Base-by-base conservation (phyloP, 2,113 vertebrate species). In the Saccopteryx leptura region DNA sequence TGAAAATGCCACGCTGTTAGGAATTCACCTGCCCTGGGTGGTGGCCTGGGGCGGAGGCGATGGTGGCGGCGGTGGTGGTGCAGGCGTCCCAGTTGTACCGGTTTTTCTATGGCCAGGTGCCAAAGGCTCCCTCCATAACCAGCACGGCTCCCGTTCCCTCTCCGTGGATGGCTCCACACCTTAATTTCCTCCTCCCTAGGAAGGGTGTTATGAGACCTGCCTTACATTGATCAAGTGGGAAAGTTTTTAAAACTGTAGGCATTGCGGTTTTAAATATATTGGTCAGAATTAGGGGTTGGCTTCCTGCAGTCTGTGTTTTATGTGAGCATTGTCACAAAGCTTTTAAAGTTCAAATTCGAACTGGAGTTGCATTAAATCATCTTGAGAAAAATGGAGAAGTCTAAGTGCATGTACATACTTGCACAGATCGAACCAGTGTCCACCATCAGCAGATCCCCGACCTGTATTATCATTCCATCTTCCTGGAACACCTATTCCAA, bases 281-380 rank as follows among this genome's bases (percentile, higher is more conserved):
- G 48, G 28, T 75, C 87, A 91, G 82, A 68, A 79, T 92, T 85
- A 83, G 17, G 33, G 24, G 24, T 63, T 54, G n/a, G 28, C 58
- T 78, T 82, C 80, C 26, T 82, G 83, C 48, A 87, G 6, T 83
- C 65, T 80, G 14, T 46, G 58, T 74, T 80, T 86, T 60, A 82
- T 26, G n/a, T 74, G 69, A 33, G 13, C 76, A 80, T 58, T 24
- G 39, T 71, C 66, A 65, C 33, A 92, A 72, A 92, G 48, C 74
- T 87, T 92, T 89, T n/a, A 50, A 83, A 82, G 52, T 78, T 68
- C 80, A 76, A 39, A 75, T 82, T 80, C 69, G 80, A 63, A 80
- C 92, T 88, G 50, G 61, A 79, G 21, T 88, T 56, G 15, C 19
- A 19, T 91, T 80, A 86, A 87, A 56, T 81, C 58, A 83, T 66